A percentile compares a stretch with the other conserved stretches of the same genome.
Conservation (phyloP, 2,797 vertebrate species). For the Glyptemys insculpta region DNA sequence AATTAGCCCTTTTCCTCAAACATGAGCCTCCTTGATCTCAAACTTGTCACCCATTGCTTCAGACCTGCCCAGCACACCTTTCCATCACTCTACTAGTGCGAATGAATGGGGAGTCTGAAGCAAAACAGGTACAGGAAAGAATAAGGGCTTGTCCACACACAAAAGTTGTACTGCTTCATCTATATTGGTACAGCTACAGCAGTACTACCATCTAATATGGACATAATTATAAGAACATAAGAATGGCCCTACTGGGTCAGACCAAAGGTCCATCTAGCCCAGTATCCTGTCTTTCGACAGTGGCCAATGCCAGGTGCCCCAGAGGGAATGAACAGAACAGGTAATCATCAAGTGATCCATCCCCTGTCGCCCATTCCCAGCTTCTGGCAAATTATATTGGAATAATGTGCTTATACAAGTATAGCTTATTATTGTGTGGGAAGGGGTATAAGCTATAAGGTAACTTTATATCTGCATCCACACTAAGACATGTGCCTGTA, state of each 20-base stretch:
- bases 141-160: not conserved
- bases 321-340: too few relatives aligned
- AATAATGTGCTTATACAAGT: not conserved
- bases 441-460: too few relatives aligned
- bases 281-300: too few relatives aligned
- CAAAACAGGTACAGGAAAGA: conserved; percentile 26
- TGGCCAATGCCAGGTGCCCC: too few relatives aligned
- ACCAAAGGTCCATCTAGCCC: too few relatives aligned
- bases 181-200: not conserved
- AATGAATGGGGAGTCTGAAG: not conserved
- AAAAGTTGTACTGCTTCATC: not conserved
- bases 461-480: too few relatives aligned
- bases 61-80: not conserved
- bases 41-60: not conserved
- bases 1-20: not conserved
- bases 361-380: too few relatives aligned
- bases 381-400: not conserved
- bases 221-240: not conserved
- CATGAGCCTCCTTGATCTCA: not conserved
- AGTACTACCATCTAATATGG: not conserved
- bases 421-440: not conserved
- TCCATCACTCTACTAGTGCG: not conserved
- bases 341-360: too few relatives aligned
- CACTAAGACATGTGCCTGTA: too few relatives aligned
- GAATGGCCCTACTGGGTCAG: too few relatives aligned